Evolutionary conservation across 1,140 invertebrate genomes (phyloP).

Genomic region (Polypedilum vanderplanki): DNA sequence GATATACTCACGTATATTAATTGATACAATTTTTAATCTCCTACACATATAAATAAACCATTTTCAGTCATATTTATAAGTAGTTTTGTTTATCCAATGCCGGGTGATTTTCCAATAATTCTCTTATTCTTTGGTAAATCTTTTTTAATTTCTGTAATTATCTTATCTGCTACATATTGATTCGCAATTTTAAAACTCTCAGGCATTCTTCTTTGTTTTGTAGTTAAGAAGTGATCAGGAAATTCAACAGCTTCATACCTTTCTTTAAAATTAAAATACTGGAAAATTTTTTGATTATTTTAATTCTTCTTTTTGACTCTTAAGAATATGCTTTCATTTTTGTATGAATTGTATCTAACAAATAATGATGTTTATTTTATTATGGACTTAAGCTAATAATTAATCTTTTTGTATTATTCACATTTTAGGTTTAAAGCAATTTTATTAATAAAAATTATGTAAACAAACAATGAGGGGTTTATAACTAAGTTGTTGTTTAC

Average conservation of each 20-base stretch:
- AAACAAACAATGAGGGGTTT: too few species aligned
- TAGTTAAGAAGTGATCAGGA: not conserved
- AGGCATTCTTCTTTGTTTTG: slow-evolving; percentile 29
- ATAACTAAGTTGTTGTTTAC: too few species aligned
- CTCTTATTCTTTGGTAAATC: slow-evolving; percentile 38
- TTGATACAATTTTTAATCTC: slow-evolving; percentile 41
- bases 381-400: not conserved
- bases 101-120: slow-evolving; percentile 50
- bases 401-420: not conserved
- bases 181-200: slow-evolving; percentile 38
- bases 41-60: slow-evolving; percentile 45
- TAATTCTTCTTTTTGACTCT: not conserved
- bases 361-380: not conserved
- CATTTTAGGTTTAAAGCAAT: too few species aligned
- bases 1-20: not conserved
- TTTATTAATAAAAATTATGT: too few species aligned
- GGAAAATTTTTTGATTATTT: not conserved
- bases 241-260: not conserved
- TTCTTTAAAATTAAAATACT: not conserved
- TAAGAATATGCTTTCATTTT: not conserved
- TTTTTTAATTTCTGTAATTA: slow-evolving; percentile 38
- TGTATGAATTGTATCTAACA: not conserved
- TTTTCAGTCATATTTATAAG: slow-evolving; percentile 42
- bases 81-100: slow-evolving; percentile 47
- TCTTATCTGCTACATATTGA: slow-evolving; percentile 43